A percentile compares a stretch with the other conserved stretches of the same genome.
Evolutionary conservation across 2,888 invertebrate genomes (phyloP).

Genomic region (Ochropleura plecta): DNA sequence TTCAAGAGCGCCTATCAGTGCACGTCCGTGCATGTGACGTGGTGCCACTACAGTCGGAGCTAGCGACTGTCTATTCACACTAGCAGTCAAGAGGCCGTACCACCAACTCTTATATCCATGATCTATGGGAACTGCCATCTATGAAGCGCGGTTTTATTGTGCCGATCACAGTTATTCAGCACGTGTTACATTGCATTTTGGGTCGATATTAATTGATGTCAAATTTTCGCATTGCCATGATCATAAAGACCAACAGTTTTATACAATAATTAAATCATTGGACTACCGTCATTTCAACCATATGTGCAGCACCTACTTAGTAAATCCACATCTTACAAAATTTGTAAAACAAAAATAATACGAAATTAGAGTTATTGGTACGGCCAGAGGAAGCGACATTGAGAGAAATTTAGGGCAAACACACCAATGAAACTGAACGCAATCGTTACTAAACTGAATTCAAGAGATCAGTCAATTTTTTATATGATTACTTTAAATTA

Average conservation of each 20-base stretch:
- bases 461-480: neutral
- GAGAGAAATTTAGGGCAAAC: constrained; percentile 15
- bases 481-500: too few relatives aligned
- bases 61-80: constrained; percentile 67
- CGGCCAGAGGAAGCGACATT: constrained; percentile 45
- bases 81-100: constrained; percentile 44
- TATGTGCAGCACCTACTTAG: neutral
- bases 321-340: neutral
- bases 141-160: neutral
- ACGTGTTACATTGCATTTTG: neutral
- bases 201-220: neutral
- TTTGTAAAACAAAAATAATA: neutral
- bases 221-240: neutral
- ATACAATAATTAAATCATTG: too few relatives aligned
- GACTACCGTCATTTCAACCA: neutral
- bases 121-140: neutral
- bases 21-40: constrained; percentile 63
- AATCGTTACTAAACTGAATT: neutral
- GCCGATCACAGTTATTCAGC: neutral
- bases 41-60: constrained; percentile 67
- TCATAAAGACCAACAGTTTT: neutral
- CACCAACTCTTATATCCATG: constrained; percentile 18
- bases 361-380: constrained; percentile 23
- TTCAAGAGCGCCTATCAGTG: constrained; percentile 46
- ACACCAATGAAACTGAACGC: neutral